A percentile compares a stretch with the other conserved stretches of the same genome.
Conservation (phyloP, 2,888 invertebrate genomes). For the Mythimna loreyi region DNA sequence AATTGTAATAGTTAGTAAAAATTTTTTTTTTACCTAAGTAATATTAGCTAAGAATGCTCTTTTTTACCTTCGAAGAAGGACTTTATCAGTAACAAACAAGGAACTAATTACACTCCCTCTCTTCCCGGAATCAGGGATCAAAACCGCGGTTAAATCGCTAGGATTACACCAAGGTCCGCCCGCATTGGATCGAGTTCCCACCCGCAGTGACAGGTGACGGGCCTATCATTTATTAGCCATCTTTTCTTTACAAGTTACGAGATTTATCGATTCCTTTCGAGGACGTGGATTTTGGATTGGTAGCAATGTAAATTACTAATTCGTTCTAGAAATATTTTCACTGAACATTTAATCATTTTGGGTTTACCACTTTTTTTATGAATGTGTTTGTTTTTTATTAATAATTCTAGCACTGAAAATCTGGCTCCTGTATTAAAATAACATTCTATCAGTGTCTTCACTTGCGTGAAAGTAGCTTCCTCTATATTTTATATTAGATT, state of each 20-base stretch:
- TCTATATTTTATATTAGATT: too few relatives aligned
- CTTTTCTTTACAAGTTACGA: conserved; percentile 59
- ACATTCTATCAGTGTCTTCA: too few relatives aligned
- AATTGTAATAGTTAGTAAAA: too few relatives aligned
- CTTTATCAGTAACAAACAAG: conserved; percentile 57
- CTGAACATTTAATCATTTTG: background rate
- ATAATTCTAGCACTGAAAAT: too few relatives aligned
- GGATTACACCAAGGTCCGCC: conserved; percentile 55
- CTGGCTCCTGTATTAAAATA: too few relatives aligned
- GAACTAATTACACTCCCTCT: conserved; percentile 58
- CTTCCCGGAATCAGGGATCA: conserved; percentile 47
- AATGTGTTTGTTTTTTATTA: too few relatives aligned
- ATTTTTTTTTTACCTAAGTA: background rate
- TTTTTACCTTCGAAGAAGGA: conserved; percentile 26
- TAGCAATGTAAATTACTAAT: conserved; percentile 6
- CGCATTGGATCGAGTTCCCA: conserved; percentile 58
- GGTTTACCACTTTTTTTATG: background rate
- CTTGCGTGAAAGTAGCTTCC: too few relatives aligned
- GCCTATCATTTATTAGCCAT: conserved; percentile 61
- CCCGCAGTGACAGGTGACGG: conserved; percentile 64
- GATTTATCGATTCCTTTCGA: conserved; percentile 59
- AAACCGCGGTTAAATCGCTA: conserved; percentile 48
- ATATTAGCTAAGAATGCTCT: background rate
- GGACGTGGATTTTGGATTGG: conserved; percentile 4
- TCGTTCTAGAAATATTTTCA: background rate